Evolutionary conservation across 2,113 vertebrate species (phyloP).

Genomic region (Brachirus orientalis): DNA sequence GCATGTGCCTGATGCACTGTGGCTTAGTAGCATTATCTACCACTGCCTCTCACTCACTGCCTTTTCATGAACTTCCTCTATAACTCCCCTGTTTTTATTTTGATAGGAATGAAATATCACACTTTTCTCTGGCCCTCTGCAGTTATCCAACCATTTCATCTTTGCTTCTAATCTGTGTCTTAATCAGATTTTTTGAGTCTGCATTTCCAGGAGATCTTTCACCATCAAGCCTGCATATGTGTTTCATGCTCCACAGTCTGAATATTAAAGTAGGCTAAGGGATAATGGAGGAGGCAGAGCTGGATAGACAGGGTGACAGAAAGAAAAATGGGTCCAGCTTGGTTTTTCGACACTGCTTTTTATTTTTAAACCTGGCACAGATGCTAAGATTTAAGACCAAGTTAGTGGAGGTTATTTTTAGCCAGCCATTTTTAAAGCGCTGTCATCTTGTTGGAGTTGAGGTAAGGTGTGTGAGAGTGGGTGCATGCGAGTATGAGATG

Average conservation of each 20-base stretch:
- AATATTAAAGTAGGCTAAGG: slow-evolving; percentile 73
- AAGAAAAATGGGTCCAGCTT: slow-evolving; percentile 81
- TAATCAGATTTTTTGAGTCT: slow-evolving; percentile 26
- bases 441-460: slow-evolving; percentile 76
- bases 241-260: slow-evolving; percentile 46
- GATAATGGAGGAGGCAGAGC: slow-evolving; percentile 50
- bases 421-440: slow-evolving; percentile 78
- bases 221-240: slow-evolving; percentile 17
- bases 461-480: slow-evolving; percentile 55
- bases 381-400: slow-evolving; percentile 87
- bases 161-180: slow-evolving; percentile 9
- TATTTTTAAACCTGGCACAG: slow-evolving; percentile 87
- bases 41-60: neutral
- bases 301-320: slow-evolving; percentile 74
- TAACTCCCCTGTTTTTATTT: neutral
- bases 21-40: slow-evolving; percentile 28
- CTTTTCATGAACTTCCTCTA: slow-evolving; percentile 9
- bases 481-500: slow-evolving; percentile 21
- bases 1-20: slow-evolving; percentile 44
- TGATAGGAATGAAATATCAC: neutral
- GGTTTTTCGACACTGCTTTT: slow-evolving; percentile 80
- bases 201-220: slow-evolving; percentile 40
- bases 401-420: slow-evolving; percentile 89
- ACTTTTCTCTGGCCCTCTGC: slow-evolving; percentile 2
- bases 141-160: slow-evolving; percentile 8